Evolutionary conservation across 2,888 invertebrate genomes (phyloP), one percentile per base, ranked within the genome.

Genomic region (Aphodius granarius): DNA sequence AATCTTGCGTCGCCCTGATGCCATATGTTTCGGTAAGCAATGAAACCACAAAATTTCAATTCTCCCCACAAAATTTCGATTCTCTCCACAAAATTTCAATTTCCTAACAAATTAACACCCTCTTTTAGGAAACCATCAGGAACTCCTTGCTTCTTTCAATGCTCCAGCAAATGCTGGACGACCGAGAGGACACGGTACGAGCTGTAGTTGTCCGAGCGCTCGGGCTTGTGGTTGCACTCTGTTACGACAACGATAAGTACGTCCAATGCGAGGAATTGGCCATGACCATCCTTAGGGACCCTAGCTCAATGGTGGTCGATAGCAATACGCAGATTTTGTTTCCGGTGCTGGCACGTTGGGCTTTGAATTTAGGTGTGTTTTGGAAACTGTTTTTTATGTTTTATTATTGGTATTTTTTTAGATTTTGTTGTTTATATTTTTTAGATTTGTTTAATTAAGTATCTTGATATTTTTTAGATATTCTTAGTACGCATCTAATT

Each of bases 151-250:
- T 93, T 83, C 86, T 93, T 68, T 92, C 93, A 13, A 93, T 94
- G 90, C 86, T 94, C 63, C 92, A 92, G 82, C 93, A 94, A 87
- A 91, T 94, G 91, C 84, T 92, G 74, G 92, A 93, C 79, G 94
- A 94, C 82, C 90, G 90, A 79, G 91, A 91, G 79, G 89, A 91
- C 20, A 83, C 85, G 71, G 92, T 93, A 1, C 85, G 92, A 78
- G 89, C 89, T 77, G 89, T 90, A n/a, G 91, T 91, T 5, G 89
- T 92, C 3, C 88, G 88, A 80, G 92, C 91, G 82, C 86, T 93
- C 22, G 89, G 92, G 0, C 84, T 92, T 5, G 86, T 93, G 22
- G 88, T 91, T 66, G 89, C 90, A n/a, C 89, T 91, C 75, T 91
- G 93, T 85, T 89, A 90, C 80, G 92, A 93, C 86, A 84, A 86